phyloP scores from a whole-genome alignment of 2,888 invertebrate species.

The Calliphora vomitoria region DNA sequence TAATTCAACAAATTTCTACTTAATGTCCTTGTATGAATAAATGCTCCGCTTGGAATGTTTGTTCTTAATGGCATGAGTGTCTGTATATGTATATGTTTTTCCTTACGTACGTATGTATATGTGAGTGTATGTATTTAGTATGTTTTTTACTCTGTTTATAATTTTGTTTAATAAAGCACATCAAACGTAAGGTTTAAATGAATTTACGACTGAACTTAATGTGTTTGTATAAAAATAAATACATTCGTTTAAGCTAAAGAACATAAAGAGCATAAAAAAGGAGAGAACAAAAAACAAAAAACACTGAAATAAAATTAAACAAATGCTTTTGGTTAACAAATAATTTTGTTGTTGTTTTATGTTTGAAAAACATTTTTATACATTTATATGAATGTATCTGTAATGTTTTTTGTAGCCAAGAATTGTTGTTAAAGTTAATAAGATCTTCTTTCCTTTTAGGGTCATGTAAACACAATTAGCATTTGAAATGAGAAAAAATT shows the following conservation, averaged over 20 bases:
- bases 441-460: conserved; percentile 40
- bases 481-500: conserved; percentile 49
- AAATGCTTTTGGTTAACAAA: conserved; percentile 25
- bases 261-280: not conserved
- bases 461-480: conserved; percentile 57
- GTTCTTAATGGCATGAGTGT: conserved; percentile 12
- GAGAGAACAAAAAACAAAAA: not conserved
- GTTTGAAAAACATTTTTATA: conserved; percentile 11
- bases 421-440: conserved; percentile 59
- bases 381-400: not conserved
- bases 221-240: conserved; percentile 48
- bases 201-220: conserved; percentile 62
- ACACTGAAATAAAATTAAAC: conserved; percentile 21
- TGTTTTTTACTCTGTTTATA: not conserved
- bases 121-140: not conserved
- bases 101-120: not conserved
- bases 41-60: not conserved
- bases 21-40: conserved; percentile 8
- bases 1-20: conserved; percentile 1
- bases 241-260: conserved; percentile 35
- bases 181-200: conserved; percentile 62
- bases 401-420: not conserved
- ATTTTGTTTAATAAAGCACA: conserved; percentile 57
- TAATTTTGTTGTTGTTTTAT: conserved; percentile 7
- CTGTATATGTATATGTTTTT: not conserved